Base-by-base conservation (phyloP, 1,140 invertebrate genomes). In the Euura saliciscinereae region DNA sequence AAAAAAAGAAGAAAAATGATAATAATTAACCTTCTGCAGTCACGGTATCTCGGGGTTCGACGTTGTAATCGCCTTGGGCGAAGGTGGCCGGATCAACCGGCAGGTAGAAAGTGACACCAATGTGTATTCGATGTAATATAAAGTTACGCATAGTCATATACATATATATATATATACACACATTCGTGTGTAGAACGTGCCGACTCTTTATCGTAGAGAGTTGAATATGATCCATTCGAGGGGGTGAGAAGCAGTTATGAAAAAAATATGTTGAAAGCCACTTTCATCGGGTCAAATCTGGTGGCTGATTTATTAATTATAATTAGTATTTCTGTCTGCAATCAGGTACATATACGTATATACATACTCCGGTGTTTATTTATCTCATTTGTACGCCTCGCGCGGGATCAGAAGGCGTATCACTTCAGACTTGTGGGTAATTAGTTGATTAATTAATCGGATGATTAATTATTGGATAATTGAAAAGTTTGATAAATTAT, bases 51-150 rank as follows among this genome's bases (percentile, higher is more conserved):
- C 28, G 28, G 28, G 28, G 28, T 28, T 28, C 28, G 28, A 28
- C 28, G 28, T 28, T 28, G 28, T 28, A 28, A 28, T 28, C 51
- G 51, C 51, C 51, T 59, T n/a, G 51, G 51, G 51, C 51, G 51
- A 59, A 59, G 51, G 51, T n/a, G 51, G 51, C 46, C 28, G 28
- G 28, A 28, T 28, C 28, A 28, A 28, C 28, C 28, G 6, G 46
- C 51, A 59, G 51, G 5, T 59, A 59, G 51, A 59, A 59, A 59
- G 51, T 59, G 51, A 59, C 51, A 59, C 51, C 51, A 6, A 59
- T 59, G 28, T 28, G 51, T 59, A 59, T 59, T 59, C 51, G 51
- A n/a, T 59, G 8, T 28, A 28, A 28, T 28, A 28, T 28, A 28
- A 28, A 28, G 28, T 28, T 28, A 28, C 28, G 28, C 28, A 28